Evolutionary conservation across 2,113 vertebrate genomes (phyloP).

Genomic region (Mesoclemmys tuberculata): DNA sequence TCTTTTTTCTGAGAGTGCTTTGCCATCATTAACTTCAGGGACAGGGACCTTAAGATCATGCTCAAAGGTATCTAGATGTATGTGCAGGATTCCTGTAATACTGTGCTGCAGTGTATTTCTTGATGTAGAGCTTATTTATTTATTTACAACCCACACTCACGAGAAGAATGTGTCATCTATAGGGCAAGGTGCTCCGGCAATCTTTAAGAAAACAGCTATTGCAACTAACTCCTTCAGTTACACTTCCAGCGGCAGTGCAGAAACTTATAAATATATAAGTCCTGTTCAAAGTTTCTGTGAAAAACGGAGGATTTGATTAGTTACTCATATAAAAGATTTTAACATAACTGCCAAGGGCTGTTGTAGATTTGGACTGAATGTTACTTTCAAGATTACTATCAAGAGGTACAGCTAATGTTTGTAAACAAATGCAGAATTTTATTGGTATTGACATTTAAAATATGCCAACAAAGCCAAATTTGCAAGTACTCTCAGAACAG

Average conservation of each 20-base stretch:
- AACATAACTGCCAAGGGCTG: fast-evolving
- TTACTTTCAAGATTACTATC: not conserved
- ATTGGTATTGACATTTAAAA: not conserved
- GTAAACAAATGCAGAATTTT: not conserved
- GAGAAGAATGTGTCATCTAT: fast-evolving
- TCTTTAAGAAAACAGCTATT: not conserved
- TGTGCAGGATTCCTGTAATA: not conserved
- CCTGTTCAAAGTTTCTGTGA: not conserved
- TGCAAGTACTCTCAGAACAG: not conserved
- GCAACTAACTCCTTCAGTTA: fast-evolving
- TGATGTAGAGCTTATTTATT: not conserved
- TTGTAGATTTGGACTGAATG: not conserved
- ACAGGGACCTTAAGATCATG: fast-evolving
- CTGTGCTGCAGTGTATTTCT: fast-evolving
- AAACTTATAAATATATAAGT: fast-evolving
- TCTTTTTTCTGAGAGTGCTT: fast-evolving
- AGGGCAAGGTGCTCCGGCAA: not conserved
- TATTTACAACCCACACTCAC: not conserved
- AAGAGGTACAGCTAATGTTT: not conserved
- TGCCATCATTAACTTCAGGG: not conserved
- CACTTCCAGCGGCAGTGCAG: not conserved
- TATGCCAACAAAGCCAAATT: not conserved
- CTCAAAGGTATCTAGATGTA: not conserved
- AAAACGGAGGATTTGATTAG: not conserved
- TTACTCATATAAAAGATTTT: fast-evolving